Evolutionary conservation across 2,797 vertebrate species (phyloP).

Genomic region (Pseudocheirus occidentalis): DNA sequence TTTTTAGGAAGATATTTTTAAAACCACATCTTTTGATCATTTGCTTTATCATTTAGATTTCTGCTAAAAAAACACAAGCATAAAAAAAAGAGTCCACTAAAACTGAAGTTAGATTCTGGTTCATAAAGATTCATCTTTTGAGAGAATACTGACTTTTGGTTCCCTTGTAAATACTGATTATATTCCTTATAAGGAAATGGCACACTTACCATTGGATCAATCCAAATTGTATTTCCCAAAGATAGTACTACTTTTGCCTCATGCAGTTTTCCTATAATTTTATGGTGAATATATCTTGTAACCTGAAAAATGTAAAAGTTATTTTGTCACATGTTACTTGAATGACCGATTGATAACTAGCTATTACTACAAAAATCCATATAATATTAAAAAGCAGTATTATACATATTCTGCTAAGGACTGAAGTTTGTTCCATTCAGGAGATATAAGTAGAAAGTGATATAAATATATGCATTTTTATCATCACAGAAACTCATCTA

Average conservation of each 20-base stretch:
- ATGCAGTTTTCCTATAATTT: constrained; percentile 90
- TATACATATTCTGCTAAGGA: not conserved
- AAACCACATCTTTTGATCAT: not conserved
- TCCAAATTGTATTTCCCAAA: constrained; percentile 91
- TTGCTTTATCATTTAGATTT: not conserved
- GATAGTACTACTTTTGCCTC: constrained; percentile 88
- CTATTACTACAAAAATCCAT: not conserved
- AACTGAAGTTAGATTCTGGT: not conserved
- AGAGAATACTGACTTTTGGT: constrained; percentile 7
- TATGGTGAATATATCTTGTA: constrained; percentile 87
- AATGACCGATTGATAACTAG: not conserved
- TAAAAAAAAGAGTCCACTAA: not conserved
- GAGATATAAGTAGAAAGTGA: not conserved
- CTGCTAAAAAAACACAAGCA: not conserved
- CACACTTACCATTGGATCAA: constrained; percentile 92
- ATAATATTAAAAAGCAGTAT: not conserved
- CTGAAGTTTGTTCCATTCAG: not conserved
- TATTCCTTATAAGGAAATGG: constrained; percentile 11
- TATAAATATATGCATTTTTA: not conserved
- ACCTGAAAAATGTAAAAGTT: constrained; percentile 84
- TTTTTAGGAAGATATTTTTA: not conserved
- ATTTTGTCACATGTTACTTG: not conserved
- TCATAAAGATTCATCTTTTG: not conserved
- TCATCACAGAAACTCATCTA: not conserved
- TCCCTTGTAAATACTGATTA: not conserved